A percentile compares a stretch with the other conserved stretches of the same genome.
phyloP scores from a whole-genome alignment of 2,888 invertebrate genomes.

The Itoplectis maculator region DNA sequence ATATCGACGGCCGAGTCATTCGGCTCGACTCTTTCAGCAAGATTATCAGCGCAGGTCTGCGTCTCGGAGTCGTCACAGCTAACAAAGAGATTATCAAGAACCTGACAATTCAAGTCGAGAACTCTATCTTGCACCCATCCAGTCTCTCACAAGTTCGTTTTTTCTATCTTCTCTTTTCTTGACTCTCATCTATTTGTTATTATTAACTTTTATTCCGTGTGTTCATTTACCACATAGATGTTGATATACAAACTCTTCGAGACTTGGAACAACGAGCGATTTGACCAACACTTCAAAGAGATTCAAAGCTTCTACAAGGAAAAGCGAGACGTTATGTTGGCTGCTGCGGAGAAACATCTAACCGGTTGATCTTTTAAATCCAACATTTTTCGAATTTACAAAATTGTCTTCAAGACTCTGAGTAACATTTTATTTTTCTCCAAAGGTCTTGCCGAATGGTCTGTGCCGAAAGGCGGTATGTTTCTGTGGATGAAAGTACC shows the following conservation, averaged over 20 bases:
- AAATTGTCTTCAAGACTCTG: no score
- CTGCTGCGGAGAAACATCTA: conserved; percentile 87
- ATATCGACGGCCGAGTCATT: conserved; percentile 91
- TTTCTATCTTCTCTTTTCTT: not conserved
- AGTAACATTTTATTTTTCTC: no score
- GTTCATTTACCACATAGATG: conserved; percentile 83
- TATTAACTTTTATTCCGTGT: not conserved
- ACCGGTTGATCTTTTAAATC: conserved; percentile 82
- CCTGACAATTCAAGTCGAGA: conserved; percentile 89
- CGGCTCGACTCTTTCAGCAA: conserved; percentile 93
- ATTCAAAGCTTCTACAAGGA: conserved; percentile 88
- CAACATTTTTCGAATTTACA: no score
- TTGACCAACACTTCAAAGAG: conserved; percentile 86
- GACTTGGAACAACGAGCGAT: conserved; percentile 86
- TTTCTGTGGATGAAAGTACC: conserved; percentile 91
- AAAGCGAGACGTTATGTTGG: conserved; percentile 88
- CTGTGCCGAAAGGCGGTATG: conserved; percentile 90
- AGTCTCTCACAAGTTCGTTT: conserved; percentile 87
- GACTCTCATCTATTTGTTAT: not conserved
- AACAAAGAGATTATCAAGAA: conserved; percentile 87
- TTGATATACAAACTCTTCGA: conserved; percentile 86
- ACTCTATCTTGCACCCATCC: conserved; percentile 87
- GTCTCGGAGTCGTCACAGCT: conserved; percentile 90
- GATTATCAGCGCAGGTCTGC: conserved; percentile 89
- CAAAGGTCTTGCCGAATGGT: conserved; percentile 89